Percentiles rank a stretch among this genome's conserved stretches.
Conservation (phyloP, 2,113 vertebrate species). For the Cathartes aura region DNA sequence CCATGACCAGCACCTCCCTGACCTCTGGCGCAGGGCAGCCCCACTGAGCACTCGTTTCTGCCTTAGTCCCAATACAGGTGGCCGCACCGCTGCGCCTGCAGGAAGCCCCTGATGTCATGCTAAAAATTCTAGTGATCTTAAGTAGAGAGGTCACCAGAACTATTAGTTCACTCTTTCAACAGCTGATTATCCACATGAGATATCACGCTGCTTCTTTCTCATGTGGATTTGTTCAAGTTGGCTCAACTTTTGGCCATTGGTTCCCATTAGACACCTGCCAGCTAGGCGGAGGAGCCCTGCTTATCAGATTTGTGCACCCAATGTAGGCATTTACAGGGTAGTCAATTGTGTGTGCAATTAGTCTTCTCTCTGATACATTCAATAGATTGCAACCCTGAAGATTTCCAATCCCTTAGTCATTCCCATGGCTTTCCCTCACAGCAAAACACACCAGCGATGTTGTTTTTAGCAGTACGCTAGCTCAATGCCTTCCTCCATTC, state of each 20-base stretch:
- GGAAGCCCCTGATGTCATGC: background rate
- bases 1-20: background rate
- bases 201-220: background rate
- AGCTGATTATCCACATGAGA: background rate
- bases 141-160: background rate
- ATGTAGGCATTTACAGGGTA: background rate
- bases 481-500: background rate
- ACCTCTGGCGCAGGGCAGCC: background rate
- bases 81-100: rapidly evolving
- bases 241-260: background rate
- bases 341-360: background rate
- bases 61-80: background rate
- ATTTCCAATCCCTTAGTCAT: background rate
- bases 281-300: rapidly evolving
- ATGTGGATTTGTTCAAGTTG: background rate
- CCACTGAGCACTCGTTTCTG: background rate
- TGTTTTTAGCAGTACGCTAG: background rate
- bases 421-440: background rate
- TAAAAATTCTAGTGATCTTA: background rate
- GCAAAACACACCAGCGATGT: background rate
- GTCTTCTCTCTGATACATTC: background rate
- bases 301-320: background rate
- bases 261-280: background rate
- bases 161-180: background rate
- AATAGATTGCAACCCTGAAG: rapidly evolving